A percentile compares a stretch with the other conserved stretches of the same genome.
phyloP scores from a whole-genome alignment of 2,113 vertebrate species.

The Pachyramphus minor region DNA sequence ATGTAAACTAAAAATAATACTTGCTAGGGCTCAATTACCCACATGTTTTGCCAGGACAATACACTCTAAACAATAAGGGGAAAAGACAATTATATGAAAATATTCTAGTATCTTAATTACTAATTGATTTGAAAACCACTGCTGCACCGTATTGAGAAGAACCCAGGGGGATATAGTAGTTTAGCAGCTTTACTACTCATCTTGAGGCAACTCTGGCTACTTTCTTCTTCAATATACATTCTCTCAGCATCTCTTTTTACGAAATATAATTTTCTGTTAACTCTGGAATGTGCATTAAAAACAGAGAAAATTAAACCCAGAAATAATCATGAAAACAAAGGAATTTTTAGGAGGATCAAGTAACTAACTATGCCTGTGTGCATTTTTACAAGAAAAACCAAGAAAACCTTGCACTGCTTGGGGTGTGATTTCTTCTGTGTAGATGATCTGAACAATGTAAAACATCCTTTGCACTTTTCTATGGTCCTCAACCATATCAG shows the following conservation, averaged over 20 bases:
- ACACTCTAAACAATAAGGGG: not conserved
- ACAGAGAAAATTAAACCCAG: not conserved
- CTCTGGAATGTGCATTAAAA: not conserved
- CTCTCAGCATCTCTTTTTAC: not conserved
- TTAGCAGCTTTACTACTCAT: rapidly evolving
- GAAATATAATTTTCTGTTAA: not conserved
- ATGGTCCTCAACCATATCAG: not conserved
- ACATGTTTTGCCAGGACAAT: not conserved
- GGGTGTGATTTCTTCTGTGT: not conserved
- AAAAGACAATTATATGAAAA: not conserved
- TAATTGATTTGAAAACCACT: not conserved
- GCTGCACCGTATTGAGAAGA: not conserved
- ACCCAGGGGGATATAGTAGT: not conserved
- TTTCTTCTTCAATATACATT: not conserved
- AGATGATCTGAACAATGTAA: not conserved
- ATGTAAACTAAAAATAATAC: not conserved
- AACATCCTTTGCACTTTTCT: not conserved
- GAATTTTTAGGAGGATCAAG: not conserved
- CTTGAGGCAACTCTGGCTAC: not conserved
- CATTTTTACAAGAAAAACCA: not conserved
- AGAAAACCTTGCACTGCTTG: not conserved
- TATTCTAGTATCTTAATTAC: not conserved
- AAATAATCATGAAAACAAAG: not conserved
- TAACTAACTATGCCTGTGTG: not conserved
- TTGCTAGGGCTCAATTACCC: not conserved